Conservation (phyloP, 1,140 invertebrate genomes). For the Capitella teleta region DNA sequence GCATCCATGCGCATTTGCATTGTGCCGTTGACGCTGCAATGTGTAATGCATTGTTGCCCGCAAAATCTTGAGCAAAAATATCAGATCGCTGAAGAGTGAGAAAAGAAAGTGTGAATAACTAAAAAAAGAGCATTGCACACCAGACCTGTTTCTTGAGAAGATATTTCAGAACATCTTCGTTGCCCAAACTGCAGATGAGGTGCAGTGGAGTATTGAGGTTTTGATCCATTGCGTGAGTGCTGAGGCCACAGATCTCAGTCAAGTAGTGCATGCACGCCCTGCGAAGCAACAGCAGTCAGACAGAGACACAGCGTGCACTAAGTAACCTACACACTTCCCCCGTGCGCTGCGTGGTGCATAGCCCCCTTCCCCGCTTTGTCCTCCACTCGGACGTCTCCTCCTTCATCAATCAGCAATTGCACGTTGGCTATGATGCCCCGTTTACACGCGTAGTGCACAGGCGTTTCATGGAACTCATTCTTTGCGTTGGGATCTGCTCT, state of each 20-base stretch:
- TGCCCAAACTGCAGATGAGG: not conserved
- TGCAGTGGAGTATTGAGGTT: not conserved
- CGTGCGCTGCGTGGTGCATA: slow-evolving; percentile 2
- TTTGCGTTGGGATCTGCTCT: slow-evolving; percentile 44
- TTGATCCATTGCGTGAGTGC: not conserved
- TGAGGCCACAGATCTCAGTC: not conserved
- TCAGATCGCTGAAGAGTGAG: not conserved
- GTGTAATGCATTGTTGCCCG: not conserved
- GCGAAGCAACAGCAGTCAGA: not conserved
- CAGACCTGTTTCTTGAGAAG: not conserved
- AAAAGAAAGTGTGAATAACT: not conserved
- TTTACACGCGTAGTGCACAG: slow-evolving; percentile 30
- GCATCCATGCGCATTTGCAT: not conserved
- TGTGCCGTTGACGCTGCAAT: not conserved
- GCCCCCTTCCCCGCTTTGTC: not conserved
- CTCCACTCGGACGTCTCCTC: not conserved
- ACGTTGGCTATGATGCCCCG: slow-evolving; percentile 44
- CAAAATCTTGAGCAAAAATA: not conserved
- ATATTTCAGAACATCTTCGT: not conserved
- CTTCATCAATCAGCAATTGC: not conserved
- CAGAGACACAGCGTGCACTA: not conserved
- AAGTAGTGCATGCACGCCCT: not conserved
- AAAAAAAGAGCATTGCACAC: not conserved
- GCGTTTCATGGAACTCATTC: not conserved
- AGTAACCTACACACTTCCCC: slow-evolving; percentile 4